These are phyloP conservation scores for Melanogrammus aeglefinus DNA, from an alignment of 2,797 vertebrate species.

Conservation along the genomic window DNA sequence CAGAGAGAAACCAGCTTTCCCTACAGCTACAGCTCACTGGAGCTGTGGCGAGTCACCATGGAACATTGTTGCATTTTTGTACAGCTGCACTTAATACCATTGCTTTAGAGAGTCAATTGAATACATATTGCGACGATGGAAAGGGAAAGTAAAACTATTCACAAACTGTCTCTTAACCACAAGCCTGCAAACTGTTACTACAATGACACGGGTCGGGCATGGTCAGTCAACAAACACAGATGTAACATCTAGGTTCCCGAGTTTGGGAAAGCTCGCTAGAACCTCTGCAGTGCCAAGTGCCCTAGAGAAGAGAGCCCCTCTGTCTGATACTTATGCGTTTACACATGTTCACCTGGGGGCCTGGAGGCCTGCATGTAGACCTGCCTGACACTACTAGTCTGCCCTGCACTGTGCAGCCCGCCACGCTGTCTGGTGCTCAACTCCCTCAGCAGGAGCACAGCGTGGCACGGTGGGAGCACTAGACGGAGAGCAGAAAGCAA, in stretches of 20 bases:
- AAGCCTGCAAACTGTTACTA: background rate
- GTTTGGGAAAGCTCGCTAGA: background rate
- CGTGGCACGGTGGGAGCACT: background rate
- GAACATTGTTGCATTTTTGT: background rate
- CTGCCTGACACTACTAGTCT: conserved; percentile 60
- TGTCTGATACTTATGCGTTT: conserved; percentile 14
- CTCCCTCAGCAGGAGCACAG: background rate
- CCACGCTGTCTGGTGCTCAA: conserved; percentile 25
- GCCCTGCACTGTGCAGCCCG: conserved; percentile 35
- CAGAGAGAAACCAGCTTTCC: no score
- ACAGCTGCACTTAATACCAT: background rate
- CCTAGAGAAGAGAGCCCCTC: background rate
- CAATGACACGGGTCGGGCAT: background rate
- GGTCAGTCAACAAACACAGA: background rate
- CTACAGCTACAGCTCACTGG: no score
- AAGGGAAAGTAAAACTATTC: background rate
- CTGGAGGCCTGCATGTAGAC: conserved; percentile 40
- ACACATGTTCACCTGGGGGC: conserved; percentile 52
- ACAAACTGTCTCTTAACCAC: background rate
- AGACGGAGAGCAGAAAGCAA: background rate
- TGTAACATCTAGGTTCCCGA: background rate
- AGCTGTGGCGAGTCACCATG: background rate
- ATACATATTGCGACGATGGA: background rate
- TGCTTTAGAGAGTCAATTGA: background rate
- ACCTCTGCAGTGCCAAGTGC: background rate